phyloP scores from a whole-genome alignment of 2,113 vertebrate species.

The Oncorhynchus keta region DNA sequence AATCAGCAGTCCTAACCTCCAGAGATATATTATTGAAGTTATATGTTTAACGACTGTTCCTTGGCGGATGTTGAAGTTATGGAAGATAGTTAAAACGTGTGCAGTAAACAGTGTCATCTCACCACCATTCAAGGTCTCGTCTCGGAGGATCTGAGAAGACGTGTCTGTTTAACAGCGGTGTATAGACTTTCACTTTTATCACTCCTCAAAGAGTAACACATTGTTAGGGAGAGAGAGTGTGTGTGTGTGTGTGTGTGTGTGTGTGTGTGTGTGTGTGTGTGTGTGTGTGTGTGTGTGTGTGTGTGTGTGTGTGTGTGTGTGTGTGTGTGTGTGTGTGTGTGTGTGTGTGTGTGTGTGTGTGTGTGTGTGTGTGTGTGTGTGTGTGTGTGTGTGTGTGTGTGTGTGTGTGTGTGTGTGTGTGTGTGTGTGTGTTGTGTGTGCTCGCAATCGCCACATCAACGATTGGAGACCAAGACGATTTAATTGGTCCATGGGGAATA shows the following conservation, averaged over 20 bases:
- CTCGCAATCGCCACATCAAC: constrained; percentile 39
- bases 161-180: constrained; percentile 54
- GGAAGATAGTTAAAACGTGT: constrained; percentile 59
- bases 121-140: constrained; percentile 42
- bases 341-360: too few relatives aligned
- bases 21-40: constrained; percentile 55
- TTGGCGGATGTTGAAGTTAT: constrained; percentile 42
- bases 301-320: too few relatives aligned
- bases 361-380: too few relatives aligned
- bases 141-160: constrained; percentile 43
- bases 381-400: too few relatives aligned
- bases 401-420: too few relatives aligned
- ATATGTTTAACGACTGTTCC: constrained; percentile 57
- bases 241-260: too few relatives aligned
- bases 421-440: too few relatives aligned
- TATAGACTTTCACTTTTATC: constrained; percentile 54
- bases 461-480: constrained; percentile 29
- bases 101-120: constrained; percentile 58
- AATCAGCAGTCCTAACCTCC: constrained; percentile 8
- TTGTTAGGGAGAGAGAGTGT: constrained; percentile 36
- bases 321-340: too few relatives aligned
- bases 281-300: too few relatives aligned
- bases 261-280: too few relatives aligned
- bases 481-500: constrained; percentile 57
- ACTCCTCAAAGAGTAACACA: constrained; percentile 42